These are phyloP conservation scores for Thinocorus orbignyianus DNA, from an alignment of 2,113 vertebrate genomes.

Conservation along the genomic window DNA sequence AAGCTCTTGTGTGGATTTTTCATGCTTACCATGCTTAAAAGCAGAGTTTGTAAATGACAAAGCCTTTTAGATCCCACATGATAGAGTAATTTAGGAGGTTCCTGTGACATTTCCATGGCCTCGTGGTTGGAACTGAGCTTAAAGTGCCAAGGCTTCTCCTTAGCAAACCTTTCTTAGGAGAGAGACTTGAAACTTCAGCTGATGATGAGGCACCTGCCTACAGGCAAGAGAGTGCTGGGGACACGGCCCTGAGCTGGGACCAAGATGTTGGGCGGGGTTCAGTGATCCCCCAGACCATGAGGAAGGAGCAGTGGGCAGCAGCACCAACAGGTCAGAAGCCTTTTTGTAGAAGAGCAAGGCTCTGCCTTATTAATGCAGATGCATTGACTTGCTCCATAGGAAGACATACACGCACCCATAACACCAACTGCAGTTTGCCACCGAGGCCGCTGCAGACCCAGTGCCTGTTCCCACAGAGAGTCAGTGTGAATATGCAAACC, in stretches of 20 bases:
- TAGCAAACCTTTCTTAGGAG: not conserved
- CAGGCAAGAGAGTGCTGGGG: not conserved
- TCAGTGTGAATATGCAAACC: not conserved
- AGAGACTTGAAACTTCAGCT: not conserved
- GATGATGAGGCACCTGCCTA: not conserved
- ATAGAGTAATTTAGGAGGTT: not conserved
- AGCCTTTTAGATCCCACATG: not conserved
- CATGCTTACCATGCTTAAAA: not conserved
- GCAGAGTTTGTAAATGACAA: not conserved
- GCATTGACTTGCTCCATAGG: not conserved
- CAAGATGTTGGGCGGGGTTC: not conserved
- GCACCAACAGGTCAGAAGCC: not conserved
- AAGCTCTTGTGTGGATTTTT: not conserved
- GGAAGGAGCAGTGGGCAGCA: not conserved
- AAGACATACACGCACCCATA: not conserved
- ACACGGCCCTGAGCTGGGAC: not conserved
- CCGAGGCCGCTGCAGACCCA: not conserved
- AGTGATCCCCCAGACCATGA: accelerated
- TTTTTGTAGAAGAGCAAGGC: not conserved
- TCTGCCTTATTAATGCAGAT: not conserved
- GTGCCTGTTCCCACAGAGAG: not conserved
- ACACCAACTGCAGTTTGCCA: accelerated
- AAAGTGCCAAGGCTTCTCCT: not conserved
- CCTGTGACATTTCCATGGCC: not conserved
- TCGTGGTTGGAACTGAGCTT: not conserved